Evolutionary conservation across 2,888 invertebrate species (phyloP).

Genomic region (Zygaena filipendulae): DNA sequence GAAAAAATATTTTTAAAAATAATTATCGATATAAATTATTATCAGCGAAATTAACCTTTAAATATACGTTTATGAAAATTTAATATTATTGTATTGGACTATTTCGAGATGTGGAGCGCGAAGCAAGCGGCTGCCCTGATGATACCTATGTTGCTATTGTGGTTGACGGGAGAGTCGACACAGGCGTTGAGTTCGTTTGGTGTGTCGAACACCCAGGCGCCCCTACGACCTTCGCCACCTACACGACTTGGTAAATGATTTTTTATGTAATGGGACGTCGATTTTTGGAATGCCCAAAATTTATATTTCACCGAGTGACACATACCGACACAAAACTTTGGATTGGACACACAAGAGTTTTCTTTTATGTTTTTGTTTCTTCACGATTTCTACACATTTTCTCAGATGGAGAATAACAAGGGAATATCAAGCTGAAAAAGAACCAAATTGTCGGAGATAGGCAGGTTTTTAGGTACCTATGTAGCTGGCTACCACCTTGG

Average conservation of each 20-base stretch:
- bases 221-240: slow-evolving; percentile 63
- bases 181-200: slow-evolving; percentile 77
- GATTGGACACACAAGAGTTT: slow-evolving; percentile 2
- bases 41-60: no score
- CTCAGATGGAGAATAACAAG: no score
- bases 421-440: no score
- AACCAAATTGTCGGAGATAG: no score
- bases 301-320: not conserved
- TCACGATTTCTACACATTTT: no score
- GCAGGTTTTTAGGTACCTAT: no score
- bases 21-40: no score
- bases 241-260: slow-evolving; percentile 68
- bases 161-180: slow-evolving; percentile 53
- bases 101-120: slow-evolving; percentile 44
- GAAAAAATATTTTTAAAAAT: no score
- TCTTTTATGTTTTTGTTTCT: no score
- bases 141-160: slow-evolving; percentile 37
- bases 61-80: no score
- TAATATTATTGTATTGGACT: no score
- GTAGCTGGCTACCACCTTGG: no score
- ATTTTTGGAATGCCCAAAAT: slow-evolving; percentile 7
- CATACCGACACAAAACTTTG: slow-evolving; percentile 4
- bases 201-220: slow-evolving; percentile 71
- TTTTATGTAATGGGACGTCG: slow-evolving; percentile 48
- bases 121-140: slow-evolving; percentile 38